Evolutionary conservation across 1,140 invertebrate genomes (phyloP).

Genomic region (Magallana ariakensis): DNA sequence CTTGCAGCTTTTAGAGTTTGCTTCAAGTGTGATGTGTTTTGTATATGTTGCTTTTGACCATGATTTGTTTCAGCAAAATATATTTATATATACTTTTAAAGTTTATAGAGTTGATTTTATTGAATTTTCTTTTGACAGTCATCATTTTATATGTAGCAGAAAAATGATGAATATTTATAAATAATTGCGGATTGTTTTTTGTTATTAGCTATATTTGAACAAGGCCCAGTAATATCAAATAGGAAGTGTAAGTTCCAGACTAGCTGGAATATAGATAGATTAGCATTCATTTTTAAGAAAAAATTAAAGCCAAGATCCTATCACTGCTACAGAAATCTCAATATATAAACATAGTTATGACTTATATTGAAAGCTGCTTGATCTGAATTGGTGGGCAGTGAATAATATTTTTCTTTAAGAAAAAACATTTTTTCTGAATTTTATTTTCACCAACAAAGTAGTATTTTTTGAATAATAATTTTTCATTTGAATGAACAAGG

Average conservation of each 20-base stretch:
- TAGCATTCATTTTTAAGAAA: not conserved
- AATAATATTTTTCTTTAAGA: too few species aligned
- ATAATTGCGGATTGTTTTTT: not conserved
- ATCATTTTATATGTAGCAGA: not conserved
- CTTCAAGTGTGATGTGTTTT: not conserved
- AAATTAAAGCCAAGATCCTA: not conserved
- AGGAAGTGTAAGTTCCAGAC: constrained; percentile 3
- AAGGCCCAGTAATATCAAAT: constrained; percentile 12
- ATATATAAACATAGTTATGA: not conserved
- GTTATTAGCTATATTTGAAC: constrained; percentile 26
- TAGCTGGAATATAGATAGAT: not conserved
- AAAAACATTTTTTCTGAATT: too few species aligned
- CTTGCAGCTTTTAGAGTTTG: constrained; percentile 24
- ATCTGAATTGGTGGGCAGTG: too few species aligned
- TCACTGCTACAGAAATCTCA: not conserved
- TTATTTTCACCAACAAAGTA: too few species aligned
- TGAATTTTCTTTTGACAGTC: not conserved
- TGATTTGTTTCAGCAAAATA: constrained; percentile 5
- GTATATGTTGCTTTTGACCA: not conserved
- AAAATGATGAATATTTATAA: not conserved
- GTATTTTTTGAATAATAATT: too few species aligned
- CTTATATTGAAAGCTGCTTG: too few species aligned
- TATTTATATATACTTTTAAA: not conserved
- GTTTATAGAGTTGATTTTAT: not conserved
- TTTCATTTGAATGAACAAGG: too few species aligned